These are phyloP conservation scores for Hippoglossus stenolepis DNA, from an alignment of 2,113 vertebrate genomes.

Conservation along the genomic window DNA sequence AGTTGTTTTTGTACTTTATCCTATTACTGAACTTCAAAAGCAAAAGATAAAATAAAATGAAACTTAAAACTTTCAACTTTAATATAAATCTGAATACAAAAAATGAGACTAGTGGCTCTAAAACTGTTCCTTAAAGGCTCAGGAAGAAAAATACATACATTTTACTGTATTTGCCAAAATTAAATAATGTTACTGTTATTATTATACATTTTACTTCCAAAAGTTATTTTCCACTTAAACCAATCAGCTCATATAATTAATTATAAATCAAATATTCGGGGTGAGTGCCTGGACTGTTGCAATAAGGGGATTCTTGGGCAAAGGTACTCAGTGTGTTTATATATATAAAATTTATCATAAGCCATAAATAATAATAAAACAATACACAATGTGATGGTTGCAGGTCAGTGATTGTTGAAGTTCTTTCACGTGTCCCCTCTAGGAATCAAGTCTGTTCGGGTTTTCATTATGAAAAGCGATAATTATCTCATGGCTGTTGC, in stretches of 20 bases:
- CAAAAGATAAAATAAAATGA: conserved; percentile 27
- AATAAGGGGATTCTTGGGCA: no score
- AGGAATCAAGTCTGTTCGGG: conserved; percentile 62
- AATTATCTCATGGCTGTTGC: conserved; percentile 67
- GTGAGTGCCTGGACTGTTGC: conserved; percentile 20
- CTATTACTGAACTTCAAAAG: conserved; percentile 53
- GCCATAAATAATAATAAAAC: conserved; percentile 30
- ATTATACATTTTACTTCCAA: not conserved
- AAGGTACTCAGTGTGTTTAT: no score
- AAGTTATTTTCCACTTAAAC: conserved; percentile 25
- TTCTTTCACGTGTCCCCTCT: conserved; percentile 40
- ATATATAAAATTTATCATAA: not conserved
- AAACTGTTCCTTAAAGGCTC: conserved; percentile 12
- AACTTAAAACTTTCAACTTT: not conserved
- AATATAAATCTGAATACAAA: conserved; percentile 32
- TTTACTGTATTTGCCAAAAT: conserved; percentile 1
- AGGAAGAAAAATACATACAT: conserved; percentile 4
- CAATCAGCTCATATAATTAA: conserved; percentile 3
- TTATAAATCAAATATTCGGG: no score
- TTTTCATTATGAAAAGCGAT: conserved; percentile 80
- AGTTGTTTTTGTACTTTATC: conserved; percentile 19
- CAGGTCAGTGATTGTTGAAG: conserved; percentile 40
- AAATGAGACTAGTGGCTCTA: conserved; percentile 29
- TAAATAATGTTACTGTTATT: not conserved
- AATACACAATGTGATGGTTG: conserved; percentile 41